A percentile compares a stretch with the other conserved stretches of the same genome.
phyloP scores from a whole-genome alignment of 2,888 invertebrate genomes.

The Andrena flavipes region DNA sequence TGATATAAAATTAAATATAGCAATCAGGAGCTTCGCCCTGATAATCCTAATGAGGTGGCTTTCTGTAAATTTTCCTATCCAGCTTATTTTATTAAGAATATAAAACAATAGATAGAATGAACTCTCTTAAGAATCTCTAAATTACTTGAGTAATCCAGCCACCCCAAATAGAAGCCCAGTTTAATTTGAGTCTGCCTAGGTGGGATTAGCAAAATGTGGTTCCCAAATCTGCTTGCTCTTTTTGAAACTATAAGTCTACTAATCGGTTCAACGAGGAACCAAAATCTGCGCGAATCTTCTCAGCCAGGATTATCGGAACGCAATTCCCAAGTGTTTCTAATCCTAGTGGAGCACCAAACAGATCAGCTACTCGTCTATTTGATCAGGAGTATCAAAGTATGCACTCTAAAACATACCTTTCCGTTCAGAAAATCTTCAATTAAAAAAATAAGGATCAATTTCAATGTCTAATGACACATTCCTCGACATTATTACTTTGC shows the following conservation, averaged over 20 bases:
- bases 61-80: neutral
- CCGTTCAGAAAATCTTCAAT: too few species aligned
- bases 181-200: neutral
- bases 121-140: neutral
- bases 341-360: slow-evolving; percentile 1
- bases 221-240: neutral
- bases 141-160: neutral
- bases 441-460: too few species aligned
- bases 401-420: neutral
- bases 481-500: too few species aligned
- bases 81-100: neutral
- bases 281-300: neutral
- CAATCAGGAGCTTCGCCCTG: neutral
- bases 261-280: neutral
- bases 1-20: neutral
- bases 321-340: neutral
- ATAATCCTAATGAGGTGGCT: neutral
- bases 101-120: neutral
- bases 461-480: too few species aligned
- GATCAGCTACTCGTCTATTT: neutral
- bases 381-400: neutral
- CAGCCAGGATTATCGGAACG: neutral
- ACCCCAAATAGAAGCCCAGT: neutral
- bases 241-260: neutral
- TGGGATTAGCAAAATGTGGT: slow-evolving; percentile 12